These are phyloP conservation scores for Microcebus lehilahytsara DNA, from an alignment of 2,113 vertebrate genomes.

Conservation along the genomic window DNA sequence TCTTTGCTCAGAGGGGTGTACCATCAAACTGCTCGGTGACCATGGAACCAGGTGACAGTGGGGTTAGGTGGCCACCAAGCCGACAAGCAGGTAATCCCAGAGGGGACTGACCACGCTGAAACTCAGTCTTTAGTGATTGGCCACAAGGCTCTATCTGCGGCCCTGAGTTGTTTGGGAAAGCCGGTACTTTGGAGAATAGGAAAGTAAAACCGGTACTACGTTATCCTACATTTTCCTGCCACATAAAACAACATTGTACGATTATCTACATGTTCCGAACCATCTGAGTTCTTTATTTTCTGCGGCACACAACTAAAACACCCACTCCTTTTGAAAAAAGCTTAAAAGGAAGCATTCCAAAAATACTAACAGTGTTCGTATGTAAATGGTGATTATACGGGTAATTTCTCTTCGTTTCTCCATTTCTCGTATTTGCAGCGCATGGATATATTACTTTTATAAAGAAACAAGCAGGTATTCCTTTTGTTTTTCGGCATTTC, in stretches of 20 bases:
- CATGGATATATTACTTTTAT: neutral
- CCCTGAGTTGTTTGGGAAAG: neutral
- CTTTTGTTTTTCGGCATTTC: neutral
- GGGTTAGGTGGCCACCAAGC: neutral
- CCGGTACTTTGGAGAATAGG: neutral
- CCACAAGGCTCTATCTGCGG: neutral
- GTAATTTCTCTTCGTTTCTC: neutral
- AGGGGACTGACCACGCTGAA: neutral
- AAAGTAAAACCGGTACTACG: neutral
- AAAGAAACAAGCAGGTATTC: neutral
- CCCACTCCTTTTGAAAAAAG: neutral
- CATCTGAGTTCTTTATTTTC: neutral
- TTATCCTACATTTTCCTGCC: neutral
- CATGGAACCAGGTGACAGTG: neutral
- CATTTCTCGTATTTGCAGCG: neutral
- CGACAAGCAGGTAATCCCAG: neutral
- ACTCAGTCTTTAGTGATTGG: too few species aligned
- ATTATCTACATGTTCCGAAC: neutral
- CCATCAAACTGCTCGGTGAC: neutral
- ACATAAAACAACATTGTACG: neutral
- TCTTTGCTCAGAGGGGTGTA: neutral
- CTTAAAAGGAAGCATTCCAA: neutral
- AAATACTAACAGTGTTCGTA: neutral
- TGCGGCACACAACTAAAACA: neutral
- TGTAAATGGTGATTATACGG: neutral